Evolutionary conservation across 2,888 invertebrate species (phyloP).

Genomic region (Brenthis ino): DNA sequence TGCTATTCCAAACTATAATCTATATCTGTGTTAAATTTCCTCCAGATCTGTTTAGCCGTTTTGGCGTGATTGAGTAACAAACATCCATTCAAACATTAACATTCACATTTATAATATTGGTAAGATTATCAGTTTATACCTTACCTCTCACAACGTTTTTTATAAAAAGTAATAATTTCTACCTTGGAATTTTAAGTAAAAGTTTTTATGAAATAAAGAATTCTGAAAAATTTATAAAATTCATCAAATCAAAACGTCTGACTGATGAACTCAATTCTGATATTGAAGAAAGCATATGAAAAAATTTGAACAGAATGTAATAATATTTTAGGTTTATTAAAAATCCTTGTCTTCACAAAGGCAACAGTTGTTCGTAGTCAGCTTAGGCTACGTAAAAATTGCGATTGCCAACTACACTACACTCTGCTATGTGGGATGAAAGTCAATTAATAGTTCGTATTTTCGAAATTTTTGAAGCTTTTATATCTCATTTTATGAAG

Average conservation of each 20-base stretch:
- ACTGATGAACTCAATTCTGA: not conserved
- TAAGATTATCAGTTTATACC: too few relatives aligned
- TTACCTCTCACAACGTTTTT: too few relatives aligned
- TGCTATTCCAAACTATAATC: too few relatives aligned
- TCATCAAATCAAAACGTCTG: not conserved
- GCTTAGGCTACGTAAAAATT: conserved; percentile 32
- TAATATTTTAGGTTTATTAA: conserved; percentile 30
- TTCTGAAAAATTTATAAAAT: not conserved
- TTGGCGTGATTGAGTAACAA: too few relatives aligned
- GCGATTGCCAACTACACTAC: conserved; percentile 24
- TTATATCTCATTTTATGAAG: conserved; percentile 4
- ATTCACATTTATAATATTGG: too few relatives aligned
- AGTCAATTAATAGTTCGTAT: conserved; percentile 32
- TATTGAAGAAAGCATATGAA: conserved; percentile 1
- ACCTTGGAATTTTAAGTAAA: too few relatives aligned
- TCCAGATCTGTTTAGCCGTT: too few relatives aligned
- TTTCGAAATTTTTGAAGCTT: conserved; percentile 6
- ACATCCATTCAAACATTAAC: too few relatives aligned
- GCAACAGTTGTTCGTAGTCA: conserved; percentile 35
- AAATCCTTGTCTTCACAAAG: conserved; percentile 34
- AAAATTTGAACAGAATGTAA: not conserved
- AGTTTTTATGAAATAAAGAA: too few relatives aligned
- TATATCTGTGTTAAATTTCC: too few relatives aligned
- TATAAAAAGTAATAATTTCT: too few relatives aligned
- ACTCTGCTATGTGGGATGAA: conserved; percentile 21